A percentile compares a stretch with the other conserved stretches of the same genome.
Evolutionary conservation across 2,113 vertebrate genomes (phyloP).

Genomic region (Phalacrocorax pelagicus): DNA sequence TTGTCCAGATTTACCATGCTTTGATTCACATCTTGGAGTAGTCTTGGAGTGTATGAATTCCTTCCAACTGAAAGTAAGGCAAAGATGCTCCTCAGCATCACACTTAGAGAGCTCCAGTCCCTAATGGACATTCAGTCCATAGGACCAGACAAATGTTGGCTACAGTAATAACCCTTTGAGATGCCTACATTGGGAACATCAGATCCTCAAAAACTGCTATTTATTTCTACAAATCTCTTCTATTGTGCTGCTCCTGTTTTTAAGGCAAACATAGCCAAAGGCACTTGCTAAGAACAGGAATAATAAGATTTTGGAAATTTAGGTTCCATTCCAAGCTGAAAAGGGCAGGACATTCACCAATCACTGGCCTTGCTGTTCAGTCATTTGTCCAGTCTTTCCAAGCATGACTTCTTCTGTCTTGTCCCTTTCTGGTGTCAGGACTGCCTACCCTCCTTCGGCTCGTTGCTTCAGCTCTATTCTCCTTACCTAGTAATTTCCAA

Average conservation of each 20-base stretch:
- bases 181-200: background rate
- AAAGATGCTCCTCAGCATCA: background rate
- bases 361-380: background rate
- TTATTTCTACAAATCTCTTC: background rate
- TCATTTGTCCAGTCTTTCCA: background rate
- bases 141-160: background rate
- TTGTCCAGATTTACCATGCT: background rate
- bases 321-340: background rate
- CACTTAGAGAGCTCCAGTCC: background rate
- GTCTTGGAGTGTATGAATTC: background rate
- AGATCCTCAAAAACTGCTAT: background rate
- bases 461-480: background rate
- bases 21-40: background rate
- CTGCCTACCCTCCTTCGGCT: background rate
- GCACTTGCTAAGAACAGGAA: background rate
- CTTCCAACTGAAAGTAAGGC: background rate
- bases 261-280: background rate
- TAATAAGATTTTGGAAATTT: background rate
- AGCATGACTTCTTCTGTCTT: background rate
- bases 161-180: background rate
- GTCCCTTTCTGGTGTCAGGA: background rate
- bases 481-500: background rate
- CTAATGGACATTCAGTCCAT: background rate
- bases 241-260: background rate
- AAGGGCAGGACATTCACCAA: background rate